Percentiles rank a stretch among this genome's conserved stretches.
Evolutionary conservation across 2,797 vertebrate genomes (phyloP).

Genomic region (Ptychobarbus kaznakovi): DNA sequence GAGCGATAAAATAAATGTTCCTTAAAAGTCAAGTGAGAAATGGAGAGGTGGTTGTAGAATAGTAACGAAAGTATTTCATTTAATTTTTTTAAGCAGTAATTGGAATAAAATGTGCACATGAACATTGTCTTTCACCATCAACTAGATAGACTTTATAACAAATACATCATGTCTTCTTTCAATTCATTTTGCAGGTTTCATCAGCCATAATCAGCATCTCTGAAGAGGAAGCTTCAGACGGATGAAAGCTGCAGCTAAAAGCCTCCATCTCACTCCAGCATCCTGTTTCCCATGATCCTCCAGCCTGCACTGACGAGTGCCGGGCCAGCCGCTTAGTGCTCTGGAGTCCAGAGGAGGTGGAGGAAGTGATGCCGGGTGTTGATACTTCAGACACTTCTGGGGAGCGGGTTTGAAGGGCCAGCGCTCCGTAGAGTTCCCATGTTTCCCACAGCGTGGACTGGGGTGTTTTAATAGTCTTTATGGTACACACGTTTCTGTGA

Average conservation of each 20-base stretch:
- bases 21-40: background rate
- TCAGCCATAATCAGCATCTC: constrained; percentile 80
- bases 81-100: background rate
- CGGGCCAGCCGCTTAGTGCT: background rate
- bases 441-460: background rate
- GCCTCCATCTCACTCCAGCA: constrained; percentile 21
- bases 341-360: background rate
- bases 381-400: background rate
- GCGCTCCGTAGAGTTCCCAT: background rate
- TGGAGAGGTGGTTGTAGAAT: background rate
- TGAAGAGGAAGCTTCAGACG: background rate
- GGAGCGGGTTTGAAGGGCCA: constrained; percentile 31
- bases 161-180: background rate
- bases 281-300: constrained; percentile 23
- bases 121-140: background rate
- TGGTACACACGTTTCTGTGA: constrained; percentile 13
- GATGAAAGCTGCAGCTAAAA: constrained; percentile 17
- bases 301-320: background rate
- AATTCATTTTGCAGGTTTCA: constrained; percentile 83
- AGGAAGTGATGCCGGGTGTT: constrained; percentile 30
- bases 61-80: background rate
- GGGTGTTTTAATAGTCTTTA: constrained; percentile 26
- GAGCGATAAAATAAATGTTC: background rate
- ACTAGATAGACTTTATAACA: background rate
- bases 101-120: background rate